phyloP scores from a whole-genome alignment of 1,140 invertebrate species.

The Stratiolaelaps scimitus region DNA sequence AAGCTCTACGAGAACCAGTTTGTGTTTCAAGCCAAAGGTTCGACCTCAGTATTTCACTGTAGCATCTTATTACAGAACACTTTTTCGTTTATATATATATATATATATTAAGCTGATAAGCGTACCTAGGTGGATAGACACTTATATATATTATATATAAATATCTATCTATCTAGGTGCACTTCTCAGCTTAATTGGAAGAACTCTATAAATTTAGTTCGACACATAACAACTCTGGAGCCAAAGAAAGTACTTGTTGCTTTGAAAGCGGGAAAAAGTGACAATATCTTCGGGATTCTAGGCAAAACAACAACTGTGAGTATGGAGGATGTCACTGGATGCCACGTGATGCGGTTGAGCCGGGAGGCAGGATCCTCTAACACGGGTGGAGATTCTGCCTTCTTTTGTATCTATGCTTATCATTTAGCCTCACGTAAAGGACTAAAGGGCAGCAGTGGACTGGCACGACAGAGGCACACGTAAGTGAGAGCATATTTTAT shows the following conservation, averaged over 20 bases:
- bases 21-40: conserved; percentile 19
- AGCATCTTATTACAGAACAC: no score
- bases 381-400: conserved; percentile 39
- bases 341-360: conserved; percentile 35
- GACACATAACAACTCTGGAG: no score
- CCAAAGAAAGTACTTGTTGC: no score
- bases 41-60: not conserved
- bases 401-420: conserved; percentile 73
- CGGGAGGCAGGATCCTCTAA: not conserved
- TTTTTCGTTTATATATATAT: no score
- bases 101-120: no score
- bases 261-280: no score
- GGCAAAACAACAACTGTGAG: not conserved
- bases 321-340: conserved; percentile 39
- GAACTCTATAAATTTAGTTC: no score
- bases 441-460: not conserved
- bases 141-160: no score
- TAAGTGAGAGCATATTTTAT: conserved; percentile 47
- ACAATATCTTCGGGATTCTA: not conserved
- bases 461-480: conserved; percentile 46
- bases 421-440: conserved; percentile 45
- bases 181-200: no score
- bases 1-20: conserved; percentile 17
- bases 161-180: no score
- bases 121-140: no score